Evolutionary conservation across 2,113 vertebrate genomes (phyloP).

Genomic region (Uria aalge): DNA sequence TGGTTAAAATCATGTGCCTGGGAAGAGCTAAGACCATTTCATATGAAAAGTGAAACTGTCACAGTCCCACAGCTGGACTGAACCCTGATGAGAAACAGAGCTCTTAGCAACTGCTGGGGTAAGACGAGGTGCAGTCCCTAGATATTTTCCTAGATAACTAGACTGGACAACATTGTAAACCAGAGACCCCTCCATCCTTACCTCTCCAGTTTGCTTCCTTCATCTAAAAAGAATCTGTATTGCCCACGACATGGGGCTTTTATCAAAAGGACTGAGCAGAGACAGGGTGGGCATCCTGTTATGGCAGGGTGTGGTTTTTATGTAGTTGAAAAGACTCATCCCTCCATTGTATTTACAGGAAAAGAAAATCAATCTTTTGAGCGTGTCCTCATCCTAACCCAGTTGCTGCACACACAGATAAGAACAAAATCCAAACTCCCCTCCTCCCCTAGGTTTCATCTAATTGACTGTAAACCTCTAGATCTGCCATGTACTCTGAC

Average conservation of each 20-base stretch:
- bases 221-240: background rate
- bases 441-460: background rate
- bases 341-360: constrained; percentile 56
- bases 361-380: constrained; percentile 58
- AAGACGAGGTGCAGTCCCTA: background rate
- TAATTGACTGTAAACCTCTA: background rate
- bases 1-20: background rate
- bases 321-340: constrained; percentile 32
- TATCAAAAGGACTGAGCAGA: background rate
- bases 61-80: background rate
- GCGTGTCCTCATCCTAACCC: background rate
- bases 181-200: background rate
- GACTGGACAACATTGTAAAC: background rate
- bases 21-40: background rate
- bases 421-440: constrained; percentile 12
- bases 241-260: background rate
- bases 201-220: background rate
- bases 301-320: constrained; percentile 18
- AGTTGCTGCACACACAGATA: constrained; percentile 32
- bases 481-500: background rate
- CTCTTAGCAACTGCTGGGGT: background rate
- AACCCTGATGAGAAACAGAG: background rate
- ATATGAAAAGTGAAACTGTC: background rate
- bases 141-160: background rate
- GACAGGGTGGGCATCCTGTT: constrained; percentile 38